Conservation (phyloP, 2,797 vertebrate species). For the Coluber constrictor region DNA sequence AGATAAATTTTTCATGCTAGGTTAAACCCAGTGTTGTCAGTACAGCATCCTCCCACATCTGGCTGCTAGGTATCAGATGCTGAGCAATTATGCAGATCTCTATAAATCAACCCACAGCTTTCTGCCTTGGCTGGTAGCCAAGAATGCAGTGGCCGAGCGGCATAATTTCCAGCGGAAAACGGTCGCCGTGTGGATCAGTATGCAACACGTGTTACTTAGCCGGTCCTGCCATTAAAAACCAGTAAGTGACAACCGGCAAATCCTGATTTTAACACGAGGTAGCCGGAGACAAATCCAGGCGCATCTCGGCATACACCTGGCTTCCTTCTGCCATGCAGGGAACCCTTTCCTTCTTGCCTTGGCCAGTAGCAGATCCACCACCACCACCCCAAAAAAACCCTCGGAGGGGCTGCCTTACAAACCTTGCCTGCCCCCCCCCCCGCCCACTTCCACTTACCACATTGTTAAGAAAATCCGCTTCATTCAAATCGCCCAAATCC, state of each 20-base stretch:
- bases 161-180: neutral
- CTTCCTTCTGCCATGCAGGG: neutral
- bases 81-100: neutral
- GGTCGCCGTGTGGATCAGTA: neutral
- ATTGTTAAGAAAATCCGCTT: constrained; percentile 91
- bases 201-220: neutral
- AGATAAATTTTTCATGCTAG: neutral
- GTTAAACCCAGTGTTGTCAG: neutral
- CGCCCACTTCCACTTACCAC: constrained; percentile 74
- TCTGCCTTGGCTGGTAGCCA: neutral
- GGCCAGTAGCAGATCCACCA: neutral
- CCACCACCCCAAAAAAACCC: too few species aligned
- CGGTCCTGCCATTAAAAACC: neutral
- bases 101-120: neutral
- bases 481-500: constrained; percentile 89
- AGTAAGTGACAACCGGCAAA: neutral
- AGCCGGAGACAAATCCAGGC: neutral
- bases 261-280: neutral
- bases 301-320: neutral
- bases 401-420: neutral
- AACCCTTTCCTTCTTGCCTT: neutral
- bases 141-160: neutral
- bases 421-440: neutral
- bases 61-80: neutral
- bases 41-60: neutral